Conservation (phyloP, 2,797 vertebrate genomes). For the Gambusia yucatana region DNA sequence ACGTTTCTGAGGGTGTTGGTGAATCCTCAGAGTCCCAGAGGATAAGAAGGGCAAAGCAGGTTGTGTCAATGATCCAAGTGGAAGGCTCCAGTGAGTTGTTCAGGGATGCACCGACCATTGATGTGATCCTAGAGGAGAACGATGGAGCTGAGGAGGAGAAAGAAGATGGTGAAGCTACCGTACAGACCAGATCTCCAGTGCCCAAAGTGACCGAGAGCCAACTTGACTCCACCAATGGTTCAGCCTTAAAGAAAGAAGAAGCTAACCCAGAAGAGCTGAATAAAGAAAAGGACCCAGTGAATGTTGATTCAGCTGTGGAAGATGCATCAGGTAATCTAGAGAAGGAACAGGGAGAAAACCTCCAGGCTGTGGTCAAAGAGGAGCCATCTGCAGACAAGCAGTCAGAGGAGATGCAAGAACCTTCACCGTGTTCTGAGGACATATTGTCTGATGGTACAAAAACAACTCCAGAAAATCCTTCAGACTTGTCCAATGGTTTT, state of each 20-base stretch:
- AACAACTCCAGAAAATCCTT: not conserved
- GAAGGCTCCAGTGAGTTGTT: constrained; percentile 69
- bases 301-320: constrained; percentile 14
- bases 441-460: not conserved
- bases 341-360: constrained; percentile 41
- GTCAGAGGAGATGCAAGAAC: constrained; percentile 1
- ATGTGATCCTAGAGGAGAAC: constrained; percentile 67
- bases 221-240: constrained; percentile 71
- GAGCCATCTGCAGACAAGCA: constrained; percentile 15
- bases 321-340: constrained; percentile 30
- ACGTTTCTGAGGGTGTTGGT: not conserved
- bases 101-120: constrained; percentile 66
- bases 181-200: constrained; percentile 44
- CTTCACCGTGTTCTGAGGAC: constrained; percentile 12
- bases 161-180: not conserved
- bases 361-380: constrained; percentile 21
- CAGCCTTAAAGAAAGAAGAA: constrained; percentile 39
- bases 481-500: not conserved
- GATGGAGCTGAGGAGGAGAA: constrained; percentile 2
- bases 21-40: constrained; percentile 56
- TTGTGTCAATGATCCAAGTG: constrained; percentile 91
- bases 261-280: constrained; percentile 10
- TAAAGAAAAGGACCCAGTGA: not conserved
- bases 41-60: constrained; percentile 88
- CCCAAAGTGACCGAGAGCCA: constrained; percentile 36